Evolutionary conservation across 2,888 invertebrate species (phyloP).

Genomic region (Epirrita christyi): DNA sequence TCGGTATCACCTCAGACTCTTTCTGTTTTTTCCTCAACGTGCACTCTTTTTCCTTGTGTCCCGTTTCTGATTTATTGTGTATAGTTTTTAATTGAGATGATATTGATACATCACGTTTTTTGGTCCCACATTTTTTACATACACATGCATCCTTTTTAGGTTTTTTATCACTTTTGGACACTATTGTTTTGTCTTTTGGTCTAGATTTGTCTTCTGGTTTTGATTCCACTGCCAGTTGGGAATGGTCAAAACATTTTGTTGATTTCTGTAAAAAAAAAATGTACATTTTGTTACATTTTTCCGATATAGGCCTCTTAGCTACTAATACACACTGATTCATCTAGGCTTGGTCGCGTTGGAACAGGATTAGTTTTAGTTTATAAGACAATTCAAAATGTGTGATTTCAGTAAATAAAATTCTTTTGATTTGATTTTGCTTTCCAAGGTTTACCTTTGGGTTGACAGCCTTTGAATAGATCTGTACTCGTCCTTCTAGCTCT

Average conservation of each 20-base stretch:
- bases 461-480: slow-evolving; percentile 73
- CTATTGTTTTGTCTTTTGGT: slow-evolving; percentile 35
- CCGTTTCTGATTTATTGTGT: slow-evolving; percentile 76
- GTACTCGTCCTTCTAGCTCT: slow-evolving; percentile 73
- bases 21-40: slow-evolving; percentile 67
- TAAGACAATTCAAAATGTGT: no score
- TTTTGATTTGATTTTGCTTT: no score
- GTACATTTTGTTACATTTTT: background rate
- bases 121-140: slow-evolving; percentile 62
- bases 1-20: slow-evolving; percentile 58
- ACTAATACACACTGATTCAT: no score
- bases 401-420: no score
- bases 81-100: slow-evolving; percentile 74
- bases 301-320: no score
- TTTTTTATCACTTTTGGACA: slow-evolving; percentile 44
- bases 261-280: slow-evolving; percentile 63
- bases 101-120: slow-evolving; percentile 70
- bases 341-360: no score
- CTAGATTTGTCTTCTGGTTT: slow-evolving; percentile 15
- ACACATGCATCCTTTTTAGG: slow-evolving; percentile 51
- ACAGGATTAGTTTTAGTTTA: no score
- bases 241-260: slow-evolving; percentile 74
- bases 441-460: slow-evolving; percentile 59
- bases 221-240: slow-evolving; percentile 61
- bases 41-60: slow-evolving; percentile 72